Conservation (phyloP, 2,113 vertebrate genomes). For the Entomyzon cyanotis region DNA sequence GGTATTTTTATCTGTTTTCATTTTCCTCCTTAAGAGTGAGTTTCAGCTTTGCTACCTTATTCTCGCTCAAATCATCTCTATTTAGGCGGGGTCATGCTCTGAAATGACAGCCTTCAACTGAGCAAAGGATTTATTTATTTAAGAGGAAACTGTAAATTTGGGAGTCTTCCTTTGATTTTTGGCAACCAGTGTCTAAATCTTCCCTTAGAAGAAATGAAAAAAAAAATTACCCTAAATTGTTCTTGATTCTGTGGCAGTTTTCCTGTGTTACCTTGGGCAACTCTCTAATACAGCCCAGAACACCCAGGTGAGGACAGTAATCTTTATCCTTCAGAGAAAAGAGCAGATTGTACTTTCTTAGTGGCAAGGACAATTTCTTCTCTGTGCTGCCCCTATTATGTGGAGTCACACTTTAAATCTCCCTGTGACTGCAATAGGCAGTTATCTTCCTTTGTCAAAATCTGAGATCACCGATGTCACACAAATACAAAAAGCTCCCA, state of each 20-base stretch:
- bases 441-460: background rate
- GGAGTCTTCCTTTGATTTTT: background rate
- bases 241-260: background rate
- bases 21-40: background rate
- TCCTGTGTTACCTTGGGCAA: background rate
- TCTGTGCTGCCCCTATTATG: background rate
- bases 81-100: background rate
- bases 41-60: background rate
- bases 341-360: background rate
- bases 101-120: background rate
- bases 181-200: background rate
- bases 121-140: background rate
- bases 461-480: background rate
- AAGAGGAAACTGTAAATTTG: background rate
- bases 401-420: background rate
- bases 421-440: rapidly evolving
- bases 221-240: background rate
- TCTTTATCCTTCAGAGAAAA: background rate
- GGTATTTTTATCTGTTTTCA: background rate
- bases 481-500: background rate
- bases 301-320: background rate
- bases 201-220: background rate
- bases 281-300: background rate
- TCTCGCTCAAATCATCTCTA: background rate
- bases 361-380: background rate